Evolutionary conservation across 1,140 invertebrate species (phyloP), one percentile per base, ranked within the genome.

Genomic region (Dolichoris vasculosae): DNA sequence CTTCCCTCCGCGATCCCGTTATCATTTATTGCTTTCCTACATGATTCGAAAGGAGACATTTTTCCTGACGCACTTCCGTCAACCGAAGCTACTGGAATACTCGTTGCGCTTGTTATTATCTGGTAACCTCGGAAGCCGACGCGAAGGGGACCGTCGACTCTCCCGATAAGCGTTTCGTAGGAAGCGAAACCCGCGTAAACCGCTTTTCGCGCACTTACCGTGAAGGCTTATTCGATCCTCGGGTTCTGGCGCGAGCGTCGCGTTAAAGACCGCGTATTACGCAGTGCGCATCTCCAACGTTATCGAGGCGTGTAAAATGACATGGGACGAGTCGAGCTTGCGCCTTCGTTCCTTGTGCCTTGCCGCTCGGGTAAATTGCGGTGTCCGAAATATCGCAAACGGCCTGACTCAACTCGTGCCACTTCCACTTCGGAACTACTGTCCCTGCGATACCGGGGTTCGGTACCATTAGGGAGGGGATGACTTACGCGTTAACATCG

Each of bases 371-470:
- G 78, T 32, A 82, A 82, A 73, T 40, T 76, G 67, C 67, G 35
- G 23, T 6, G 30, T 38, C 73, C 73, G 40, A 77, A 77, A 77
- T 83, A 83, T 77, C 40, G 48, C 48, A 32, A 35, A 43, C 43
- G 76, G 83, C 75, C 83, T 78, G 83, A 84, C 83, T 84, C 83
- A 51, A 84, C 40, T 40, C 76, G 83, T 46, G 64, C 76, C 63
- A 79, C 75, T 84, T 84, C 83, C 48, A 79, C 83, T 83, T 46
- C 51, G 35, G 32, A 8, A 30, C 38, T 38, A 55, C 35, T n/a
- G 51, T 82, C 43, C n/a, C n/a, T n/a, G 8, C 51, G 51, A 63
- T 35, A 2, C 32, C 43, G 13, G 43, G 15, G 30, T 26, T 46
- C 40, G 9, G 13, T 59, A 59, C 26, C 23, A 0, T 26, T 26